Evolutionary conservation across 2,113 vertebrate genomes (phyloP).

Genomic region (Muntiacus reevesi): DNA sequence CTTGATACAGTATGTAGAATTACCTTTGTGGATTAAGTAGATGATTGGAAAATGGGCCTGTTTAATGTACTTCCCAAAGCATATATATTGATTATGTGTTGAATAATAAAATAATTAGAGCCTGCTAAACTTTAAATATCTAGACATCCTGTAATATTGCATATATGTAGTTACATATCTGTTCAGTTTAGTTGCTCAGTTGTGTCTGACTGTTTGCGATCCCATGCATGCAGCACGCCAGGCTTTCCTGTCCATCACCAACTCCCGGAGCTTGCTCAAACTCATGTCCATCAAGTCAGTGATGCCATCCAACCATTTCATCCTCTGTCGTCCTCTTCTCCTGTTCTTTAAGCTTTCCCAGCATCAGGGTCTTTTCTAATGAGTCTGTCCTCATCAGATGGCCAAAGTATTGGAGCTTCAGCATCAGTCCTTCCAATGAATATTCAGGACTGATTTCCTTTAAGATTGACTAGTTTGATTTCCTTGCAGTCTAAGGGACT

Average conservation of each 20-base stretch:
- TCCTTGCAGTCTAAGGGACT: background rate
- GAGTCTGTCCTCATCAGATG: background rate
- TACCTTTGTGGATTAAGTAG: background rate
- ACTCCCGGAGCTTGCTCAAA: background rate
- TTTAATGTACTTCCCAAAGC: background rate
- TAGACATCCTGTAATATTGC: background rate
- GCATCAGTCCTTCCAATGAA: background rate
- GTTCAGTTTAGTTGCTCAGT: background rate
- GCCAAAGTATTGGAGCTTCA: background rate
- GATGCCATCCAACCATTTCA: background rate
- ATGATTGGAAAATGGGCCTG: background rate
- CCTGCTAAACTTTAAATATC: background rate
- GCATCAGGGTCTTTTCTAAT: background rate
- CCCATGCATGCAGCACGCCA: background rate
- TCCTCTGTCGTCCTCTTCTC: background rate
- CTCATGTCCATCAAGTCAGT: accelerated
- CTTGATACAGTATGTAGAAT: background rate
- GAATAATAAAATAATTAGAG: background rate
- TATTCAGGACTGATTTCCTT: background rate
- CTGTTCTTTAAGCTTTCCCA: background rate
- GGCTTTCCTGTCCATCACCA: background rate
- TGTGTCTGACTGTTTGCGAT: background rate
- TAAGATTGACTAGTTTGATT: background rate
- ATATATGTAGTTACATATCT: background rate
- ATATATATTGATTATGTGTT: background rate